phyloP scores from a whole-genome alignment of 2,888 invertebrate species.

The Chrysolina americana region DNA sequence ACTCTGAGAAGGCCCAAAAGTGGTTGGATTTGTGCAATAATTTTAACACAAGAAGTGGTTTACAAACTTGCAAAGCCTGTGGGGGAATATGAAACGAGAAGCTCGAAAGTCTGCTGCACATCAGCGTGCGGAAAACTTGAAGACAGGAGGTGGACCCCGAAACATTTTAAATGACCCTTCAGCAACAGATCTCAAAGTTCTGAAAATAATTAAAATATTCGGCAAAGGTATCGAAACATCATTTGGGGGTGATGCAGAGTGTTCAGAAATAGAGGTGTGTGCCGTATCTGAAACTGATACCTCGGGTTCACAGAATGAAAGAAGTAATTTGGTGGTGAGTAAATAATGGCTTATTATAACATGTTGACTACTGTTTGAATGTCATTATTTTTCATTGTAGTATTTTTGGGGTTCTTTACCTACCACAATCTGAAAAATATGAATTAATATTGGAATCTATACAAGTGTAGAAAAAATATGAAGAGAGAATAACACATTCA shows the following conservation, averaged over 20 bases:
- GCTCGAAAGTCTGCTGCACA: not conserved
- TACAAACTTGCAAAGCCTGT: not conserved
- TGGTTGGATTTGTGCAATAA: no score
- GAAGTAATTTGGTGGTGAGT: not conserved
- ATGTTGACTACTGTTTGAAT: no score
- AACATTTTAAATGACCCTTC: not conserved
- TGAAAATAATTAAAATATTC: not conserved
- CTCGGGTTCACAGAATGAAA: not conserved
- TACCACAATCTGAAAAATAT: no score
- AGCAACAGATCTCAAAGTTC: no score
- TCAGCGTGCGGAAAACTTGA: not conserved
- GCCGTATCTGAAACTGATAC: not conserved
- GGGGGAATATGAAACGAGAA: not conserved
- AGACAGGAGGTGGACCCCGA: not conserved
- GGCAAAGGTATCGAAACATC: not conserved
- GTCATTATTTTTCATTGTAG: no score
- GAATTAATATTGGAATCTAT: no score
- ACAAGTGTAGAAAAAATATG: not conserved
- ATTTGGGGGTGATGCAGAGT: not conserved
- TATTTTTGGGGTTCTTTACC: no score
- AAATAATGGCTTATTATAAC: no score
- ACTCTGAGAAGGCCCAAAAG: no score
- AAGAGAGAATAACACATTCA: not conserved
- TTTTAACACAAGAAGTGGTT: no score
- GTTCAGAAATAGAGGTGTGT: not conserved